Base-by-base conservation (phyloP, 64 coral and sea anemone genomes). In the Orbicella faveolata region DNA sequence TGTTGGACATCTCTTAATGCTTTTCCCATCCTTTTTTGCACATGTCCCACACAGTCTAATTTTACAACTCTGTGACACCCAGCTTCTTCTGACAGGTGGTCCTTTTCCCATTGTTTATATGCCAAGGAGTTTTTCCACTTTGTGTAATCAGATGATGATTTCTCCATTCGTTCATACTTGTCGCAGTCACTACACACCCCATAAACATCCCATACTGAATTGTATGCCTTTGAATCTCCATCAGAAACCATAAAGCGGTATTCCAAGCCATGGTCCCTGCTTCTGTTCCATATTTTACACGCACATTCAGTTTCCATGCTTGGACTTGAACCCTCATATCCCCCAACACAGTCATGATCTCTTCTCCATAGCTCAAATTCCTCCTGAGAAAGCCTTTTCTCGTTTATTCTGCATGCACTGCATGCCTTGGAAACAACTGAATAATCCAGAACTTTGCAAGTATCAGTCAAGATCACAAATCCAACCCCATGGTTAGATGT, bases 311-410 rank as follows among this genome's bases (percentile, higher is more conserved):
- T 74, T 41, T 74, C 23, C 70, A 26, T 74, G 70, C 6, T 33
- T 15, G 70, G 70, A 18, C 70, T 74, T 9, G 70, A 16, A 15
- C 70, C 70, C 18, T 74, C 18, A 19, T 74, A 93, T 62, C 41
- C 48, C 26, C 91, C 91, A 88, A 34, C 59, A 75, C 84, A 93
- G 23, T 93, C 84, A 81, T 93, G 91, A 66, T 53, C 68, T 74
- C 65, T 44, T 11, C 75, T 39, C 91, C 91, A 93, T 52, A 39
- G 30, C 67, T 79, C 91, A 88, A 93, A 81, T 5, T 93, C 84
- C 53, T 73, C 69, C 54, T 74, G 61, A 73, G 13, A 53, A 63
- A 93, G 77, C 52, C 73, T 70, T 57, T 67, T 61, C 68, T 87
- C 23, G 23, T 93, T 66, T 65, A 57, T 52, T 62, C 69, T 52